Base-by-base conservation (phyloP, 2,113 vertebrate species). In the Lota lota region DNA sequence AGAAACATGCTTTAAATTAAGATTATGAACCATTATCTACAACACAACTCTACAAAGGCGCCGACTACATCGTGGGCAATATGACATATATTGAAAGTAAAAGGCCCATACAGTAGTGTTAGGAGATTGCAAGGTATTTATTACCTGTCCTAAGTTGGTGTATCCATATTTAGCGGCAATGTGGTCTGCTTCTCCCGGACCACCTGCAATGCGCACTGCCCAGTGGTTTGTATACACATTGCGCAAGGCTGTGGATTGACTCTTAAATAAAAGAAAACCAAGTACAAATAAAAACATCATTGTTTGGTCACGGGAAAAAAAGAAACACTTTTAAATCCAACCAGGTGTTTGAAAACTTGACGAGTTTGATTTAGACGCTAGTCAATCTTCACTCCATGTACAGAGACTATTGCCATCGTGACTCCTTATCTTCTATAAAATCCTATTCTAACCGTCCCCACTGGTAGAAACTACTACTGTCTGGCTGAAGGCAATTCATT, bases 161-260 rank as follows among this genome's bases (percentile, higher is more conserved):
- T 93, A 97, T 68, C 95, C 95, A 77, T 95, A 95, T 69, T 89
- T 92, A 0, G 86, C 86, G 60, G 95, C 94, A 66, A 97, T 79
- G 60, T 82, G 80, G 21, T 94, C 92, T 18, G 95, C 95, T 61
- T 88, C 89, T 22, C 79, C 82, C 8, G 84, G 72, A 33, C 94
- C 95, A 68, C 95, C 94, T 28, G 79, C 64, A 64, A 95, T 88
- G 69, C 87, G 84, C 74, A 95, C 94, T 28, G 95, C 95, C 95
- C 95, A 96, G 86, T 97, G 95, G 89, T 96, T 97, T 61, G 95
- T 94, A 72, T 91, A 94, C 73, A 95, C 81, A 70, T 83, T 47
- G 40, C 40, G 63, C 47, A 90, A 61, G 62, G 75, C 81, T 63
- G 64, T 75, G 1, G 80, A 73, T 68, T 74, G 79, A 70, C 88